A percentile compares a stretch with the other conserved stretches of the same genome.
phyloP scores from a whole-genome alignment of 23 tunicate species.

The Oikopleura vanhoeffeni region DNA sequence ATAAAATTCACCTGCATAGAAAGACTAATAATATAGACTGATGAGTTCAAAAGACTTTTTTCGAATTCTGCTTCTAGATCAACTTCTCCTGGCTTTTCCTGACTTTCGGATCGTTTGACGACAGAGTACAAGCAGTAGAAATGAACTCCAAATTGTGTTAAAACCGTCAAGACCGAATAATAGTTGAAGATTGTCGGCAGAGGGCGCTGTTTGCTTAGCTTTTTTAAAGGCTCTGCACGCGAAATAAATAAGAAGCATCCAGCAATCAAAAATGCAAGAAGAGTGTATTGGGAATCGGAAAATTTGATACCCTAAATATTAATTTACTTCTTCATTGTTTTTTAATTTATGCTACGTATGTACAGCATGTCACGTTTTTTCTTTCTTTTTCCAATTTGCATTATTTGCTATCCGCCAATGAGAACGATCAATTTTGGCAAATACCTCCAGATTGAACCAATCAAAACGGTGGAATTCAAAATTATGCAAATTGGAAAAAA shows the following conservation, averaged over 20 bases:
- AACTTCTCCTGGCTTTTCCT: conserved; percentile 19
- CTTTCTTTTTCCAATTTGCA: no score
- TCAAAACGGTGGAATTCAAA: no score
- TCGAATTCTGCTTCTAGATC: conserved; percentile 92
- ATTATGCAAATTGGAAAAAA: no score
- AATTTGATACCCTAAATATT: conserved; percentile 84
- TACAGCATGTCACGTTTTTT: no score
- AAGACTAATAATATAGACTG: conserved; percentile 67
- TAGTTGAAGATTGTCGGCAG: conserved; percentile 84
- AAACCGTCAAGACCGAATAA: conserved; percentile 73
- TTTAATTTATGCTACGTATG: no score
- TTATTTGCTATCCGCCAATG: no score
- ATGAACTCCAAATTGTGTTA: conserved; percentile 62
- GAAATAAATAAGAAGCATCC: conserved; percentile 91
- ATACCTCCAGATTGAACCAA: no score
- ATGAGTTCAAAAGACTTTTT: conserved; percentile 59
- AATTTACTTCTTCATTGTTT: no score
- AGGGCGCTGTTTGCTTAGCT: conserved; percentile 51
- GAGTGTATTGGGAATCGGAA: conserved; percentile 78
- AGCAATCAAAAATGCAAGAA: conserved; percentile 76
- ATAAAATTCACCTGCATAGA: conserved; percentile 91
- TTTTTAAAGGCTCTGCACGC: conserved; percentile 70
- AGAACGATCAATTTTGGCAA: no score
- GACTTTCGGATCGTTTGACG: neutral
- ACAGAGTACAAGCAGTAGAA: conserved; percentile 20